Percentiles rank a stretch among this genome's conserved stretches.
These are phyloP conservation scores for Neofelis nebulosa DNA, from an alignment of 2,113 vertebrate species.

Conservation along the genomic window DNA sequence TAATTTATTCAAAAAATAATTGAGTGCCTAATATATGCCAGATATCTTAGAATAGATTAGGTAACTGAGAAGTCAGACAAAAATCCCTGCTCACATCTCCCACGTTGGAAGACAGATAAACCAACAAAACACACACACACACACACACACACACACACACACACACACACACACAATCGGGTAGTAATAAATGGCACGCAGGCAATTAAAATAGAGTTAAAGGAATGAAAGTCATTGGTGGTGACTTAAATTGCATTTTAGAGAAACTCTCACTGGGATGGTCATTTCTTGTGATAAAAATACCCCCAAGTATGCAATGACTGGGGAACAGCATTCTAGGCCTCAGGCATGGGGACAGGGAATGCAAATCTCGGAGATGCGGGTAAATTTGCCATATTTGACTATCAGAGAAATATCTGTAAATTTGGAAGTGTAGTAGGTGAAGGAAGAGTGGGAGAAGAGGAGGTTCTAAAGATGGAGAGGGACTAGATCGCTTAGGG, in stretches of 20 bases:
- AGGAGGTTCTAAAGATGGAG: neutral
- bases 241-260: neutral
- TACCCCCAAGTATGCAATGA: neutral
- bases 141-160: neutral
- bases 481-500: neutral
- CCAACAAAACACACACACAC: neutral
- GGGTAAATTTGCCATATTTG: neutral
- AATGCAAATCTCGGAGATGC: neutral
- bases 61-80: slow-evolving; percentile 7
- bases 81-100: neutral
- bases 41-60: neutral
- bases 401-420: neutral
- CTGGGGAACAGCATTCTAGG: neutral
- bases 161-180: neutral
- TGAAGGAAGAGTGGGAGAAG: neutral
- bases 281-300: neutral
- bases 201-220: neutral
- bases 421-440: neutral
- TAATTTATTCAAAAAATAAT: neutral
- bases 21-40: neutral
- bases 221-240: neutral
- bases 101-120: neutral
- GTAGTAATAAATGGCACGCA: neutral
- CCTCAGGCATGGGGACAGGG: neutral
- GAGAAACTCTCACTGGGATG: neutral